phyloP scores from a whole-genome alignment of 2,888 invertebrate genomes.

The Antitype chi region DNA sequence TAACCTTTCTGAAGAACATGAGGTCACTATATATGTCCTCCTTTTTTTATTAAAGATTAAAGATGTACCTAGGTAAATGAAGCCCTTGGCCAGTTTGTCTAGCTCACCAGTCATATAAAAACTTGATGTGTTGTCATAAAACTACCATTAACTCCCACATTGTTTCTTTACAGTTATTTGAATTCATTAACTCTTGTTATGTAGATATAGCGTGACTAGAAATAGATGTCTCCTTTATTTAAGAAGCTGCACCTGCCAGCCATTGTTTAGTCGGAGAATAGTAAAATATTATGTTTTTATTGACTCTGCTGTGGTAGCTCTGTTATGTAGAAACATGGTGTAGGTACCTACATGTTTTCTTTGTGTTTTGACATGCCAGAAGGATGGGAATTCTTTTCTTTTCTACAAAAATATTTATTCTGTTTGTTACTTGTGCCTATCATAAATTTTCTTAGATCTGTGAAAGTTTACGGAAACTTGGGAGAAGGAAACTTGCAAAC shows the following conservation, averaged over 20 bases:
- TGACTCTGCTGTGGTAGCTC: background rate
- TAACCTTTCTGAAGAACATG: no score
- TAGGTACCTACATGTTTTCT: background rate
- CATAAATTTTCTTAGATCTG: background rate
- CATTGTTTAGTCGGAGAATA: constrained; percentile 28
- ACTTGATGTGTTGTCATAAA: constrained; percentile 15
- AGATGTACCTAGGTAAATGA: constrained; percentile 1
- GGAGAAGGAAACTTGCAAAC: background rate
- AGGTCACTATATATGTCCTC: no score
- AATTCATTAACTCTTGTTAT: constrained; percentile 43
- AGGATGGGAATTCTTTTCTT: background rate
- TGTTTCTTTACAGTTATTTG: constrained; percentile 32
- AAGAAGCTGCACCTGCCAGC: constrained; percentile 26
- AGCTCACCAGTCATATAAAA: background rate
- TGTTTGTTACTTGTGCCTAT: background rate
- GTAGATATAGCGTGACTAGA: constrained; percentile 51
- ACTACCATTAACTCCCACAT: constrained; percentile 33
- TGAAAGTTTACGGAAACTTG: background rate
- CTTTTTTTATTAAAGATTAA: background rate
- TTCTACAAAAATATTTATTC: background rate
- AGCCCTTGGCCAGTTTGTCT: constrained; percentile 12
- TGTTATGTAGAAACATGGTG: constrained; percentile 6
- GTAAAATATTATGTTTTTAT: constrained; percentile 27
- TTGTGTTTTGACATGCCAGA: background rate
- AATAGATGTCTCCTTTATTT: constrained; percentile 18